Conservation (phyloP, 2,888 invertebrate species). For the Cheiracanthium punctorium region DNA sequence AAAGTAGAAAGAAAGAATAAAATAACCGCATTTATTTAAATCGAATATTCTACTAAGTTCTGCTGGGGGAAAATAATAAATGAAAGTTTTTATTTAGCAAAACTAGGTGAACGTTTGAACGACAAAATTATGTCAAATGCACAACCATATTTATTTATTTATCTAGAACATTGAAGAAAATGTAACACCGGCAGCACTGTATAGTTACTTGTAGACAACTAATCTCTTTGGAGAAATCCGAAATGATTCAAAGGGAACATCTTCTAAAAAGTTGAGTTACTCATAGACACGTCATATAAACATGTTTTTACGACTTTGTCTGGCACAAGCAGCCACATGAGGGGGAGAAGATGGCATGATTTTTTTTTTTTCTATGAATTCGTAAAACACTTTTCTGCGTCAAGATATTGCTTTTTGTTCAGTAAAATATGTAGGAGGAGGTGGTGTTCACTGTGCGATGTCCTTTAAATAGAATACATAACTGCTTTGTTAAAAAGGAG, state of each 20-base stretch:
- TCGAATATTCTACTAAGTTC: too few relatives aligned
- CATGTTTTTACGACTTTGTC: neutral
- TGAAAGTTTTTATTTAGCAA: too few relatives aligned
- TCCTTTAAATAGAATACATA: neutral
- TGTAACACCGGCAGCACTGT: too few relatives aligned
- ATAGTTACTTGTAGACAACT: too few relatives aligned
- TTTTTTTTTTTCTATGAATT: neutral
- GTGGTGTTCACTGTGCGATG: neutral
- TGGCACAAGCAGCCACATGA: neutral
- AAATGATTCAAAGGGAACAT: neutral
- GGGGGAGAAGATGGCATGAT: neutral
- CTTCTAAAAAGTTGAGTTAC: neutral
- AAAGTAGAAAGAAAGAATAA: too few relatives aligned
- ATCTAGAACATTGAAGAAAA: too few relatives aligned
- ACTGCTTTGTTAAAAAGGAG: neutral
- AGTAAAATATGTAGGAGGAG: neutral
- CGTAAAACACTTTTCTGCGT: neutral
- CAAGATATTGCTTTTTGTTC: conserved; percentile 8
- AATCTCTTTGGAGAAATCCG: too few relatives aligned
- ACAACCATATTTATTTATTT: too few relatives aligned
- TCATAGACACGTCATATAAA: neutral
- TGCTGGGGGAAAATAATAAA: too few relatives aligned
- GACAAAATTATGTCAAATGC: too few relatives aligned
- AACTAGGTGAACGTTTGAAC: too few relatives aligned
- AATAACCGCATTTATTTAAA: too few relatives aligned